Percentiles rank a stretch among this genome's conserved stretches.
phyloP scores from a whole-genome alignment of 2,888 invertebrate genomes.

The Drosophila meridionalis region DNA sequence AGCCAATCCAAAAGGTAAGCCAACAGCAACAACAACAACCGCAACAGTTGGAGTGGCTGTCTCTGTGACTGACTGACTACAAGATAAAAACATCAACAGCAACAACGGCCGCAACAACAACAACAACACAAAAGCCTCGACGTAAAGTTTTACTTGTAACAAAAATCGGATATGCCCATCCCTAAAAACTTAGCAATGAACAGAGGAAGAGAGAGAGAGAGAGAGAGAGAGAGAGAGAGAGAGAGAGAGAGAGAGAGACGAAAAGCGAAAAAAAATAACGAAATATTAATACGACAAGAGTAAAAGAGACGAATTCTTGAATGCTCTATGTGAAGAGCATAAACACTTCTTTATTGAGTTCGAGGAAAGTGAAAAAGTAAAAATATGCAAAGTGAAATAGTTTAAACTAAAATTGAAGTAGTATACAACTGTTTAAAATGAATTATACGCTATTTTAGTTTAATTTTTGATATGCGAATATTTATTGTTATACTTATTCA shows the following conservation, averaged over 20 bases:
- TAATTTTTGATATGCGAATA: no score
- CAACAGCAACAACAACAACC: conserved; percentile 44
- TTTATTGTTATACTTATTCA: no score
- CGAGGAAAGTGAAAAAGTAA: neutral
- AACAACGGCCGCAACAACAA: conserved; percentile 77
- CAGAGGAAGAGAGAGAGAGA: neutral
- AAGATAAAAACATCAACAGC: conserved; percentile 81
- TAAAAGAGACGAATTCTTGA: conserved; percentile 29
- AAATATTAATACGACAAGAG: conserved; percentile 48
- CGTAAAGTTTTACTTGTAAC: conserved; percentile 73
- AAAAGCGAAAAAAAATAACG: conserved; percentile 26
- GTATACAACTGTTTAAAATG: neutral
- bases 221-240: conserved; percentile 13
- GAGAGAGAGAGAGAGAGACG: conserved; percentile 26
- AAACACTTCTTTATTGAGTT: neutral
- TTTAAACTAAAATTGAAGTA: neutral
- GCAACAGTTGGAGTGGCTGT: conserved; percentile 50
- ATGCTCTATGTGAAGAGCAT: conserved; percentile 7
- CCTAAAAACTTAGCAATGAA: conserved; percentile 68
- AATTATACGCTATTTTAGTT: no score
- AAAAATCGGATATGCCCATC: conserved; percentile 83
- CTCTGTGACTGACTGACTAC: conserved; percentile 77
- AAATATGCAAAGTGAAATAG: neutral
- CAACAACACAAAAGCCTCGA: conserved; percentile 64
- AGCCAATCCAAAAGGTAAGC: conserved; percentile 68